Evolutionary conservation across 2,888 invertebrate species (phyloP).

Genomic region (Camptogramma bilineatum): DNA sequence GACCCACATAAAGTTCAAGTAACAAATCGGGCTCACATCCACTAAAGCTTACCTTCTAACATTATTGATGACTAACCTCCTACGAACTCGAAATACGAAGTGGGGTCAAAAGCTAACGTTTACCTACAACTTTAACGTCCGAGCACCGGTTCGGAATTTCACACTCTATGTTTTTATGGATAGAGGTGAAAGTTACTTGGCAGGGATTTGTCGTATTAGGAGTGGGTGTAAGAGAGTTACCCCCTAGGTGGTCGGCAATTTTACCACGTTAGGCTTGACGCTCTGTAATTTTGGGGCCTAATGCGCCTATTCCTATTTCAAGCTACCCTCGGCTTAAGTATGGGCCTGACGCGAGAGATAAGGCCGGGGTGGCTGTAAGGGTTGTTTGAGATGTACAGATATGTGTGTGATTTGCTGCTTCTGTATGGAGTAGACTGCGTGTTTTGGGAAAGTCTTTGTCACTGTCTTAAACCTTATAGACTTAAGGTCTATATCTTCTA

Average conservation of each 20-base stretch:
- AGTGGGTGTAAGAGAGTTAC: slow-evolving; percentile 69
- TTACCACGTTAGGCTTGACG: slow-evolving; percentile 84
- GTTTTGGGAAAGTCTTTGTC: slow-evolving; percentile 1
- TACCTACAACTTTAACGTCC: slow-evolving; percentile 54
- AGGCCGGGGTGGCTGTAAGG: slow-evolving; percentile 56
- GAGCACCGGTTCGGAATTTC: not conserved
- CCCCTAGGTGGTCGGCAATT: slow-evolving; percentile 82
- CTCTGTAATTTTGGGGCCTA: slow-evolving; percentile 84
- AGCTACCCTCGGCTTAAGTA: slow-evolving; percentile 79
- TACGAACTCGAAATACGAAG: slow-evolving; percentile 75
- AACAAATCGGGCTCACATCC: slow-evolving; percentile 61
- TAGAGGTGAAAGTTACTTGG: slow-evolving; percentile 20
- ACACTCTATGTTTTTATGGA: slow-evolving; percentile 25
- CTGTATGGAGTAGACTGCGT: slow-evolving; percentile 28
- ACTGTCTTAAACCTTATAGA: too few species aligned
- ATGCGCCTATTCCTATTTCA: slow-evolving; percentile 85
- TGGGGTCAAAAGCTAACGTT: slow-evolving; percentile 82
- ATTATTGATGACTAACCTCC: slow-evolving; percentile 83
- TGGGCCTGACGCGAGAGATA: slow-evolving; percentile 77
- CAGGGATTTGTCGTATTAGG: slow-evolving; percentile 23
- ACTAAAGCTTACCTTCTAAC: slow-evolving; percentile 75
- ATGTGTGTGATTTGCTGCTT: slow-evolving; percentile 42
- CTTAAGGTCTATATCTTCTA: too few species aligned
- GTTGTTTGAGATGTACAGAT: slow-evolving; percentile 40
- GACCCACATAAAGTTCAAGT: slow-evolving; percentile 45